phyloP scores from a whole-genome alignment of 1,140 invertebrate species.

The Listronotus bonariensis region DNA sequence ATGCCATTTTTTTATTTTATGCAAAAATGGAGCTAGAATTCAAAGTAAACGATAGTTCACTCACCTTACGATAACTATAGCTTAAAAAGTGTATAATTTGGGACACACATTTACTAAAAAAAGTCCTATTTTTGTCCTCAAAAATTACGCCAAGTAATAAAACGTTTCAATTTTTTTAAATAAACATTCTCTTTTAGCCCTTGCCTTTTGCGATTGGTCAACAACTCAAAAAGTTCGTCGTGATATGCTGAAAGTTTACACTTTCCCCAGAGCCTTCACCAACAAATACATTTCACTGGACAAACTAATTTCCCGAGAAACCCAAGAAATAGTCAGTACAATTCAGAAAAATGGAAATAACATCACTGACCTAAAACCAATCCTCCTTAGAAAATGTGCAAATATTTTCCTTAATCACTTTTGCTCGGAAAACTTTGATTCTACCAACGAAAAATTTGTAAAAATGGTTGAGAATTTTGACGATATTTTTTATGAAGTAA shows the following conservation, averaged over 20 bases:
- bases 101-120: no score
- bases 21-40: no score
- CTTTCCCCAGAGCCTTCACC: constrained; percentile 74
- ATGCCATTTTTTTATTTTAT: no score
- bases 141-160: no score
- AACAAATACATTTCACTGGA: constrained; percentile 69
- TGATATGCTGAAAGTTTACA: constrained; percentile 74
- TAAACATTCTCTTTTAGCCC: no score
- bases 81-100: no score
- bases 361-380: constrained; percentile 62
- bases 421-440: constrained; percentile 72
- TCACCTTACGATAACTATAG: no score
- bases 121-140: no score
- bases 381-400: constrained; percentile 69
- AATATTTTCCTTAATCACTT: constrained; percentile 86
- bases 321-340: constrained; percentile 51
- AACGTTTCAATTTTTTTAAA: no score
- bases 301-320: constrained; percentile 59
- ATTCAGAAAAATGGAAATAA: constrained; percentile 42
- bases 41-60: no score
- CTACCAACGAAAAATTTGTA: constrained; percentile 65
- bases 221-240: constrained; percentile 76
- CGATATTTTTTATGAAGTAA: constrained; percentile 86
- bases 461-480: constrained; percentile 74
- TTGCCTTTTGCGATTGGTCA: constrained; percentile 86